These are phyloP conservation scores for Candoia aspera DNA, from an alignment of 2,113 vertebrate species.

Conservation along the genomic window DNA sequence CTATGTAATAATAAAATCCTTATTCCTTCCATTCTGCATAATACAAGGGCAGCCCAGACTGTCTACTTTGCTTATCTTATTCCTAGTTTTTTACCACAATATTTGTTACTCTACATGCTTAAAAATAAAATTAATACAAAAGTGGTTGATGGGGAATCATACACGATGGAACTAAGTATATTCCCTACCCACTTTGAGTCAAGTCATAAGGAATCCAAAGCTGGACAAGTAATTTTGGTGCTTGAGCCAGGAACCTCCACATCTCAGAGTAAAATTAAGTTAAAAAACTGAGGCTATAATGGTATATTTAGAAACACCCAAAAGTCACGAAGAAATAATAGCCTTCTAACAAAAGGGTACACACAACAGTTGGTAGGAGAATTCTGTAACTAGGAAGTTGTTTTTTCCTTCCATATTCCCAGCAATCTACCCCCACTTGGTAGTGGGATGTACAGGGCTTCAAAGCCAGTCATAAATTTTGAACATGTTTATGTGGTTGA, in stretches of 20 bases:
- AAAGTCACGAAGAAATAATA: background rate
- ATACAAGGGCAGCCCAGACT: background rate
- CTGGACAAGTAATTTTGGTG: background rate
- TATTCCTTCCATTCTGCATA: background rate
- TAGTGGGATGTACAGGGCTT: background rate
- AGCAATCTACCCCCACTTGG: background rate
- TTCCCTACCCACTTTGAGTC: background rate
- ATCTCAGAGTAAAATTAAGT: background rate
- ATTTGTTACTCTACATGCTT: background rate
- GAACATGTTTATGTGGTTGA: background rate
- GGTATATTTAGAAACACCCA: background rate
- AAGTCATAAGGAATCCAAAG: background rate
- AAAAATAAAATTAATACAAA: constrained; percentile 9
- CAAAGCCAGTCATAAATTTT: background rate
- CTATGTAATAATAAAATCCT: background rate
- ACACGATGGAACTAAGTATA: background rate
- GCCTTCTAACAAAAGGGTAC: background rate
- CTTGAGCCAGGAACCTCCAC: background rate
- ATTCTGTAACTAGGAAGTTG: background rate
- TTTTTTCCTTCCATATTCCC: background rate
- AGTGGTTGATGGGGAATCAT: background rate
- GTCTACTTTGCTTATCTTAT: background rate
- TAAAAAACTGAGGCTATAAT: background rate
- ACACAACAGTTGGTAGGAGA: background rate
- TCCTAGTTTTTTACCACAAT: background rate